These are phyloP conservation scores for Meloidogyne hapla DNA, from an alignment of 1,140 invertebrate species.

Conservation along the genomic window DNA sequence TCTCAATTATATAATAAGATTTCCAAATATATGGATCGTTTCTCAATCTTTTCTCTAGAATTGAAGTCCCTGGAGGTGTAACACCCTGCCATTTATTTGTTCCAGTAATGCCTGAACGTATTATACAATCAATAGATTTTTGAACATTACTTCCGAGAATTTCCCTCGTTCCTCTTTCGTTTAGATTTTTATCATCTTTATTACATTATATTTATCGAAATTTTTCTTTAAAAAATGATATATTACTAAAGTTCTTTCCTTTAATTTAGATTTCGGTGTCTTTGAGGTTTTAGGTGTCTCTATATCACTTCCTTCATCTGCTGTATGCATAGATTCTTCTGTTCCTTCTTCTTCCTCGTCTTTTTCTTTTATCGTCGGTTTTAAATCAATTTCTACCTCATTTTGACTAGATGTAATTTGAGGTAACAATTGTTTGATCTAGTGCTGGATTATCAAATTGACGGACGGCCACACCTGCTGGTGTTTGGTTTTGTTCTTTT, in stretches of 20 bases:
- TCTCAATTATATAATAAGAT: no score
- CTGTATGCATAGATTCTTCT: background rate
- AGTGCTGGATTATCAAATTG: background rate
- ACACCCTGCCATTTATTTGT: background rate
- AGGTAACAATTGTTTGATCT: no score
- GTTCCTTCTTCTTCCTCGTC: background rate
- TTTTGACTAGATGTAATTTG: no score
- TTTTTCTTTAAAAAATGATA: background rate
- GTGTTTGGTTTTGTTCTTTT: slow-evolving; percentile 20
- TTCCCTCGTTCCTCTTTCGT: background rate
- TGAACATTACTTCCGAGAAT: background rate
- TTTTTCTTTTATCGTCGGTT: background rate
- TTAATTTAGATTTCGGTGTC: background rate
- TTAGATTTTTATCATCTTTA: background rate
- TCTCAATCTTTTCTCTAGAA: background rate
- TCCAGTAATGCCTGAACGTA: no score
- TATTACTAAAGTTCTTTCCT: background rate
- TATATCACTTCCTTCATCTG: background rate
- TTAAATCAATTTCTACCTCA: background rate
- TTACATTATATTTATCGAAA: background rate
- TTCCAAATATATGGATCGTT: background rate
- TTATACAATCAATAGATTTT: slow-evolving; percentile 1
- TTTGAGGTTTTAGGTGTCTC: background rate
- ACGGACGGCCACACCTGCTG: background rate
- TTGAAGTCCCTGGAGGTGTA: slow-evolving; percentile 4